Base-by-base conservation (phyloP, 2,888 invertebrate genomes). In the Lymantria monacha region DNA sequence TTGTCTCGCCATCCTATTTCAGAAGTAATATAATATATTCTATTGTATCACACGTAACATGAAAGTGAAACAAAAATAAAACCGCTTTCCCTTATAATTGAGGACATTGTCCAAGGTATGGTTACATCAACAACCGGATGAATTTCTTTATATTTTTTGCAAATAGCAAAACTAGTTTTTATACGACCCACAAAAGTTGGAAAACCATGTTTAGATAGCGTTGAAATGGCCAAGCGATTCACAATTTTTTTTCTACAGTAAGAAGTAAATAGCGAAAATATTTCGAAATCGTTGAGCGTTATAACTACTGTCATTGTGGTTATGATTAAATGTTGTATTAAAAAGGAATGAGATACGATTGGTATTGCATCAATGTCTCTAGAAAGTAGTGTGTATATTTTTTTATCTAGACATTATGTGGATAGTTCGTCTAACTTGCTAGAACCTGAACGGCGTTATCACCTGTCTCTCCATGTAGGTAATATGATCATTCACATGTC, bases 341-440 rank as follows among this genome's bases (percentile, higher is more conserved):
- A 57, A 53, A 49, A 60, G 58, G 48, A 56, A 38, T 55, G 58
- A 64, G 53, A 52, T 58, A 57, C 30, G 47, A 49, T 57, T 56
- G 51, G 48, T 63, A 72, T 72, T 69, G 62, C 72, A 77, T 76
- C 69, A 74, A 69, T 78, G 75, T 64, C 62, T 57, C 58, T 86
- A 87, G 89, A 88, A 89, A 88, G 87, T 80, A 60, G 76, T 66
- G 59, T 66, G 59, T 75, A 63, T 70, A 69, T 83, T 85, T 33
- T 33, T 85, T 83, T 83, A 79, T 76, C 70, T 61, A 61, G 61
- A 70, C 70, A 75, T 66, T 61, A 61, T 58, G 67, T 61, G 57
- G 55, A 60, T 70, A 55, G 61, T 59, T 57, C 57, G 55, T 48
- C 54, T 50, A 64, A 54, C 59, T 61, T 63, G 60, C 62, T 64